Evolutionary conservation across 1,140 invertebrate species (phyloP), one percentile per base, ranked within the genome.

Genomic region (Archivesica marissinica): DNA sequence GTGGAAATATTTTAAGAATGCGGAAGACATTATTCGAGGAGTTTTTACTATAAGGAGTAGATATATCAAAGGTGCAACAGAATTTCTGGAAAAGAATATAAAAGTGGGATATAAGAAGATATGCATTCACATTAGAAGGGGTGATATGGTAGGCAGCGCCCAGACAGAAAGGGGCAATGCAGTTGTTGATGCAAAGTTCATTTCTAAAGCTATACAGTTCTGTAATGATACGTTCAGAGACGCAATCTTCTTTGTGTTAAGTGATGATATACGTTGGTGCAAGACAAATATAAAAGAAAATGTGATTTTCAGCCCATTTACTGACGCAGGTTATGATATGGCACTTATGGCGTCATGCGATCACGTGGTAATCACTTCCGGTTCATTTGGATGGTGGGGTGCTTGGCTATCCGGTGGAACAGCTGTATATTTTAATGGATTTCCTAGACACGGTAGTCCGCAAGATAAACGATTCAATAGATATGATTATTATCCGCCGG

Each of bases 341-440:
- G 50, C 50, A n/a, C 50, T 54, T n/a, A 54, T 54, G 50, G 23
- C 50, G 6, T 54, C 23, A 54, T 54, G 59, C 20, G 59, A 61
- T 61, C 59, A 61, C 59, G 59, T 61, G 59, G 33, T 61, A 30
- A n/a, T 61, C 3, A 30, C 28, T 30, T 6, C 3, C 7, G 59
- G 59, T 4, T 4, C 15, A n/a, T 30, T 61, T 30, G 59, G n/a
- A n/a, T n/a, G n/a, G n/a, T n/a, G n/a, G n/a, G n/a, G n/a, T n/a
- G n/a, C n/a, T n/a, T n/a, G n/a, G n/a, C n/a, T n/a, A n/a, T n/a
- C n/a, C n/a, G n/a, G n/a, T n/a, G n/a, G n/a, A n/a, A n/a, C n/a
- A n/a, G 59, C 59, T 61, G 50, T 54, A n/a, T 54, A 54, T 54
- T 54, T 9, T n/a, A 54, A n/a, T n/a, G 50, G 50, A 15, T 54